Conservation (phyloP, 1,140 invertebrate genomes). For the Pectinophora gossypiella region DNA sequence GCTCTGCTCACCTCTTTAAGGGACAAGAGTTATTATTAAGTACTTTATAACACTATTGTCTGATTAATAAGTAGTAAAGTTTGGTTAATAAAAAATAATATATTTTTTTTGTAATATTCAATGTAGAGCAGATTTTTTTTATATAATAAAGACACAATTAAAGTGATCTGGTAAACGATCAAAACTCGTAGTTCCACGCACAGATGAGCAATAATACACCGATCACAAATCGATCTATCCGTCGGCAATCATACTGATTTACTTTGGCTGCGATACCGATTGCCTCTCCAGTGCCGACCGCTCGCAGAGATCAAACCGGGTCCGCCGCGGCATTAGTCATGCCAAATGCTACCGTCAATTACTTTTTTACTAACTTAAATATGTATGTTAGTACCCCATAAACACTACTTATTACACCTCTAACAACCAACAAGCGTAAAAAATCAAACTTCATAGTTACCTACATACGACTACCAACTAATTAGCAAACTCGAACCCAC, state of each 20-base stretch:
- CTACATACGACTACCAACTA: not conserved
- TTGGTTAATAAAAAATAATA: no score
- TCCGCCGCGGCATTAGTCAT: conserved; percentile 43
- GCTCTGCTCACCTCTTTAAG: no score
- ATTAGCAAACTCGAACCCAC: not conserved
- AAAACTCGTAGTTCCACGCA: not conserved
- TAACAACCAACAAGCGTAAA: not conserved
- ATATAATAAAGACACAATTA: no score
- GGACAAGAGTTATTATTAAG: no score
- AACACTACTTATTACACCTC: not conserved
- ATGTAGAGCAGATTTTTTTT: no score
- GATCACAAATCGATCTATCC: conserved; percentile 50
- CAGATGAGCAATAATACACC: conserved; percentile 27
- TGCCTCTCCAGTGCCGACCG: conserved; percentile 37
- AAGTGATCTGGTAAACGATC: conserved; percentile 2
- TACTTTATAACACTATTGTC: no score
- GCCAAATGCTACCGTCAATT: conserved; percentile 29
- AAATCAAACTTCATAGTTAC: not conserved
- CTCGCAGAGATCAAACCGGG: conserved; percentile 38
- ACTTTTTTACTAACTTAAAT: conserved; percentile 2
- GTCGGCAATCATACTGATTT: conserved; percentile 42
- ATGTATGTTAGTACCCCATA: no score
- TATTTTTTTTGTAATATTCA: no score
- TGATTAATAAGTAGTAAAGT: no score
- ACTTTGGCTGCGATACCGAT: conserved; percentile 43